A percentile compares a stretch with the other conserved stretches of the same genome.
Conservation (phyloP, 2,888 invertebrate species). For the Leptinotarsa peninsularis region DNA sequence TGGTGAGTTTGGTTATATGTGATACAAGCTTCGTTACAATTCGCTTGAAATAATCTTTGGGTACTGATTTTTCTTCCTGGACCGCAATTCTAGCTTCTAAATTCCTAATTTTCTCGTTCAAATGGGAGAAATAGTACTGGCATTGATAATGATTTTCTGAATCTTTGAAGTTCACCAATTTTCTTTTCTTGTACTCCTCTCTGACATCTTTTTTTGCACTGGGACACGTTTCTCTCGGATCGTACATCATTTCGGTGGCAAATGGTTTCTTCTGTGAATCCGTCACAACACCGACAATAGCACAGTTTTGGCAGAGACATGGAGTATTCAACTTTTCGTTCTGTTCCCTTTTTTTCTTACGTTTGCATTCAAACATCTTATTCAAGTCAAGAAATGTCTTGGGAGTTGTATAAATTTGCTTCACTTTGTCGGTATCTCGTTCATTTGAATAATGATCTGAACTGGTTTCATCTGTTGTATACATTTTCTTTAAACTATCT, state of each 20-base stretch:
- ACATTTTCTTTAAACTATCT: slow-evolving; percentile 20
- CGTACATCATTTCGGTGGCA: slow-evolving; percentile 48
- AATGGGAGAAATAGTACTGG: slow-evolving; percentile 49
- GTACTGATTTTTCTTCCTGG: slow-evolving; percentile 62
- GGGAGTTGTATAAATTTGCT: slow-evolving; percentile 59
- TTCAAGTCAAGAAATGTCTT: slow-evolving; percentile 55
- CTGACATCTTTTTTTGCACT: slow-evolving; percentile 12
- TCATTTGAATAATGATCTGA: slow-evolving; percentile 31
- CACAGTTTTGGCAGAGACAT: slow-evolving; percentile 63
- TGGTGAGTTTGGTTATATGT: slow-evolving; percentile 39
- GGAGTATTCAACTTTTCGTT: slow-evolving; percentile 55
- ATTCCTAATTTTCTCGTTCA: slow-evolving; percentile 54
- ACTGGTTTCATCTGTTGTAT: slow-evolving; percentile 38
- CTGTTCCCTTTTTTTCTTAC: slow-evolving; percentile 47
- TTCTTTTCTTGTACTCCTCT: slow-evolving; percentile 30
- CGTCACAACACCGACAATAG: slow-evolving; percentile 60
- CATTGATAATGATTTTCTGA: slow-evolving; percentile 45
- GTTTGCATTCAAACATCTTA: slow-evolving; percentile 56
- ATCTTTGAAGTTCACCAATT: slow-evolving; percentile 23
- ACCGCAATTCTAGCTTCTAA: slow-evolving; percentile 58
- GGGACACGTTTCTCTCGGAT: slow-evolving; percentile 32
- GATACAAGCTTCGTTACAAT: slow-evolving; percentile 62
- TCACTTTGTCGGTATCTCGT: slow-evolving; percentile 35
- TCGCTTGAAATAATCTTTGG: slow-evolving; percentile 63
- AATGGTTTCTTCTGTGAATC: slow-evolving; percentile 63